Evolutionary conservation across 2,888 invertebrate genomes (phyloP).

Genomic region (Synergus umbraculus): DNA sequence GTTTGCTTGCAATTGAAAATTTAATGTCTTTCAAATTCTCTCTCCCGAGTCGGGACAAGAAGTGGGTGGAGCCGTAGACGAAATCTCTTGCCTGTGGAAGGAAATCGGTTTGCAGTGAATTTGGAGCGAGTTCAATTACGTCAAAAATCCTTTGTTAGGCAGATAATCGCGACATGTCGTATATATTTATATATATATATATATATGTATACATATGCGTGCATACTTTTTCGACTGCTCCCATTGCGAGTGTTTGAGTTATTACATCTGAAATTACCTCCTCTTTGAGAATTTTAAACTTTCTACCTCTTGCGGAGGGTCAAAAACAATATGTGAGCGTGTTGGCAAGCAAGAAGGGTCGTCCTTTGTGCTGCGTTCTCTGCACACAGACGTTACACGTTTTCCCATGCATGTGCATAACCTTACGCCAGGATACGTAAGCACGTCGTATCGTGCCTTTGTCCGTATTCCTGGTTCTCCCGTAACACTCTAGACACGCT

Average conservation of each 20-base stretch:
- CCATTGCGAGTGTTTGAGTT: not conserved
- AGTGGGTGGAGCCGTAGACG: conserved; percentile 43
- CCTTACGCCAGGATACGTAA: not conserved
- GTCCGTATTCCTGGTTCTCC: conserved; percentile 10
- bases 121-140: conserved; percentile 54
- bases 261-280: not conserved
- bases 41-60: conserved; percentile 41
- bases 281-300: not conserved
- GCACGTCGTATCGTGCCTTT: conserved; percentile 23
- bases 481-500: conserved; percentile 34
- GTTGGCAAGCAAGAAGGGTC: not conserved
- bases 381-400: conserved; percentile 12
- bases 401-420: conserved; percentile 14
- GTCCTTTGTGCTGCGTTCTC: conserved; percentile 32
- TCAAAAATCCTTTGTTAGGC: not conserved
- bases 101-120: conserved; percentile 51
- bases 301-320: not conserved
- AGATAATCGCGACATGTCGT: not conserved
- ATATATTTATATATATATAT: not conserved
- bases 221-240: no score
- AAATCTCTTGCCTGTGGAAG: conserved; percentile 42
- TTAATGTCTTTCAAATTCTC: conserved; percentile 47
- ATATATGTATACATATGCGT: not conserved
- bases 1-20: conserved; percentile 58
- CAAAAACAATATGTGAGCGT: not conserved